Conservation (phyloP, 2,888 invertebrate species). For the Hydropsyche betteni region DNA sequence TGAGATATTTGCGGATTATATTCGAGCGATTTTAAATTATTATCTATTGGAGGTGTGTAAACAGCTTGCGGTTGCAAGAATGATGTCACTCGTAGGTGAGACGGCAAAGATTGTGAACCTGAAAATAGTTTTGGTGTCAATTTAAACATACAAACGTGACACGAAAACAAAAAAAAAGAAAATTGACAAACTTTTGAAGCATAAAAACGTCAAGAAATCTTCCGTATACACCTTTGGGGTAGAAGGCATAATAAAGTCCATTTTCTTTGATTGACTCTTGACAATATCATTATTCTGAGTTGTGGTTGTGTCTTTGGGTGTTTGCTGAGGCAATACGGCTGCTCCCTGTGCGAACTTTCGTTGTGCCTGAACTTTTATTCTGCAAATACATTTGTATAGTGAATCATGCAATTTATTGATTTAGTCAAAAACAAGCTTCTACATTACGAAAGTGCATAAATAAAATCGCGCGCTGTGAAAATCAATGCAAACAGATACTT, state of each 20-base stretch:
- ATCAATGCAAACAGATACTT: no score
- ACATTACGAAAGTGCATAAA: not conserved
- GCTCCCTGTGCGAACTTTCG: constrained; percentile 88
- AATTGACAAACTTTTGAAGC: constrained; percentile 72
- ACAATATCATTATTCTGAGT: constrained; percentile 69
- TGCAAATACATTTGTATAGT: constrained; percentile 54
- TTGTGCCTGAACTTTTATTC: constrained; percentile 85
- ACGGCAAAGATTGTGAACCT: constrained; percentile 35
- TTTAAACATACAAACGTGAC: no score
- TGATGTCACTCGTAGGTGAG: constrained; percentile 23
- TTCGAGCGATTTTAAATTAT: not conserved
- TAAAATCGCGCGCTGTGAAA: not conserved
- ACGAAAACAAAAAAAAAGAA: not conserved
- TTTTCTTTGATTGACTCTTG: constrained; percentile 66
- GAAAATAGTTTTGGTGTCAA: not conserved
- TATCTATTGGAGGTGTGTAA: not conserved
- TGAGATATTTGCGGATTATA: constrained; percentile 1
- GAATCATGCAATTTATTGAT: constrained; percentile 7
- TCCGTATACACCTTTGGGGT: constrained; percentile 81
- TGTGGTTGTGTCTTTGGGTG: constrained; percentile 54
- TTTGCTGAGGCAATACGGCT: constrained; percentile 58
- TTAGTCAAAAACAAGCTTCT: no score
- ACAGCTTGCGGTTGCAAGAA: constrained; percentile 27
- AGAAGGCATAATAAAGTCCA: constrained; percentile 61
- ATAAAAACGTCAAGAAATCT: constrained; percentile 86